Evolutionary conservation across 2,113 vertebrate species (phyloP).

Genomic region (Gnathonemus longibarbis): DNA sequence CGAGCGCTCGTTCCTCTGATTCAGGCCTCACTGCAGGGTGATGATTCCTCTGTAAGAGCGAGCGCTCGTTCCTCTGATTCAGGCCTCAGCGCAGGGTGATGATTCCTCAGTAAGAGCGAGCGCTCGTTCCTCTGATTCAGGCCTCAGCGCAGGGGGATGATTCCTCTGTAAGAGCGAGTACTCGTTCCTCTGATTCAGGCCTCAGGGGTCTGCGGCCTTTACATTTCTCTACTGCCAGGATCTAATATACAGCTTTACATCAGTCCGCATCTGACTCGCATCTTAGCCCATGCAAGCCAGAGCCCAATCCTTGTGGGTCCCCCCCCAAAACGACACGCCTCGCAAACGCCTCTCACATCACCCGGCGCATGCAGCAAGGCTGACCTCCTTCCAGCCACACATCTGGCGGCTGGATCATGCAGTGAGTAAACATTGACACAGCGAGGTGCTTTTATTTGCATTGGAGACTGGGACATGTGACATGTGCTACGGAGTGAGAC

Average conservation of each 20-base stretch:
- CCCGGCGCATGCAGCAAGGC: background rate
- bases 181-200: background rate
- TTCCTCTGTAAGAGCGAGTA: background rate
- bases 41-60: background rate
- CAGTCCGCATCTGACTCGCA: background rate
- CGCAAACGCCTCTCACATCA: background rate
- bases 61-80: too few species aligned
- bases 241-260: background rate
- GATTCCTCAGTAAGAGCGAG: background rate
- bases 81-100: too few species aligned
- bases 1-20: background rate
- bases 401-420: slow-evolving; percentile 7
- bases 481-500: background rate
- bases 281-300: background rate
- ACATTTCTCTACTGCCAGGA: background rate
- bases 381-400: background rate
- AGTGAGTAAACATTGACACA: background rate
- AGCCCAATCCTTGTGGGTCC: background rate
- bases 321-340: background rate
- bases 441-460: background rate
- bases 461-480: background rate
- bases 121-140: background rate
- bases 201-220: background rate
- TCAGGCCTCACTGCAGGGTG: background rate
- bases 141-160: background rate